Conservation (phyloP, 1,140 invertebrate species). For the Nebria ingens region DNA sequence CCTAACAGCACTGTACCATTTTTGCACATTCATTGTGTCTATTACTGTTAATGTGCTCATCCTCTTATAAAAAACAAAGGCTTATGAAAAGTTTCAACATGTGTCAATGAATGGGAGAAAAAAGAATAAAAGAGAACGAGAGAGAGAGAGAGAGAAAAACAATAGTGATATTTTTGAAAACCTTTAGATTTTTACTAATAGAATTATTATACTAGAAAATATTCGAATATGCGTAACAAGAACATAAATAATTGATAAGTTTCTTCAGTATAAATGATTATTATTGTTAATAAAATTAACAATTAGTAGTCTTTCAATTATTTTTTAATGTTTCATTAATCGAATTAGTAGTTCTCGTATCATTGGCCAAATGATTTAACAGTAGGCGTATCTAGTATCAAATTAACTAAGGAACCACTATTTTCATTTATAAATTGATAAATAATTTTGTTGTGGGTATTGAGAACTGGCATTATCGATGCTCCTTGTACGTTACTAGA, state of each 20-base stretch:
- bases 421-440: too few species aligned
- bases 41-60: constrained; percentile 6
- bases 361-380: too few species aligned
- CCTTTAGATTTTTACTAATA: constrained; percentile 8
- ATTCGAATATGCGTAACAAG: background rate
- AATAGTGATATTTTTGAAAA: constrained; percentile 9
- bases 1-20: background rate
- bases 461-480: too few species aligned
- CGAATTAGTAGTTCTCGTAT: too few species aligned
- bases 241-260: background rate
- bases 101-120: constrained; percentile 5
- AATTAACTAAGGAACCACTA: too few species aligned
- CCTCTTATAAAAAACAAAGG: too few species aligned
- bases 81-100: constrained; percentile 7
- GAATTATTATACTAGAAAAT: background rate
- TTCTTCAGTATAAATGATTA: background rate
- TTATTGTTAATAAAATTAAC: constrained; percentile 7
- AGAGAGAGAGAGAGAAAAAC: too few species aligned
- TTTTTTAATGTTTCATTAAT: background rate
- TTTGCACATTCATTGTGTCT: background rate
- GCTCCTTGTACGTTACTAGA: too few species aligned
- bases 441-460: too few species aligned
- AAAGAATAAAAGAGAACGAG: too few species aligned
- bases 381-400: too few species aligned
- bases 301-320: background rate